Evolutionary conservation across 1,140 invertebrate genomes (phyloP), one percentile per base, ranked within the genome.

Genomic region (Temnothorax curvispinosus): DNA sequence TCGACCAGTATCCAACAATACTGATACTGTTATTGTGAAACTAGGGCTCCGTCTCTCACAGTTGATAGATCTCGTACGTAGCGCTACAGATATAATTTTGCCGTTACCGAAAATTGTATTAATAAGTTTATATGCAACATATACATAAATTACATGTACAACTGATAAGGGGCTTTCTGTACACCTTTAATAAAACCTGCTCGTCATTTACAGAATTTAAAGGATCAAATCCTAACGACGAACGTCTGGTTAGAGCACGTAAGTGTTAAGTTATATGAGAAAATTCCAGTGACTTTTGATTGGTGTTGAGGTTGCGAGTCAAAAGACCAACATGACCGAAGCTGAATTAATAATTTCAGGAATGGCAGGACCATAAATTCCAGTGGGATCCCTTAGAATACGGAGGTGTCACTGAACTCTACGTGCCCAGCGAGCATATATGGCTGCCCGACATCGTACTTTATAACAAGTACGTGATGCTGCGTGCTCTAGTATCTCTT

Each of bases 301-400:
- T 60, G 27, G 75, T n/a, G 5, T 41, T n/a, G 76, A 6, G 7
- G 35, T n/a, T 47, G 21, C 15, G 7, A 35, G 3, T 44, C 11
- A 8, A 18, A 38, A 7, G 7, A 11, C 2, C n/a, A 11, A 52
- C 13, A 50, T 87, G 41, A 89, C 52, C 1, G 15, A 78, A 35
- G 32, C 4, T 1, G 71, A 89, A 35, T 74, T 86, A 65, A 82
- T 76, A 72, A 85, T 90, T 95, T 27, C 93, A 98, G 98, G 98
- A 98, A 96, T 99, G 99, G 99, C 97, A 98, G 90, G 99, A 99
- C 96, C 98, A 99, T 96, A 99, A 99, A 96, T 98, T 99, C 94
- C 97, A 97, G 93, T 99, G 99, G 99, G 98, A 99, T 95, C 99
- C 99, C 1, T 95, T 96, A 60, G 98, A 99, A 93, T 99, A 99